Percentiles rank a stretch among this genome's conserved stretches.
Evolutionary conservation across 2,888 invertebrate species (phyloP).

Genomic region (Brachycybe producta): DNA sequence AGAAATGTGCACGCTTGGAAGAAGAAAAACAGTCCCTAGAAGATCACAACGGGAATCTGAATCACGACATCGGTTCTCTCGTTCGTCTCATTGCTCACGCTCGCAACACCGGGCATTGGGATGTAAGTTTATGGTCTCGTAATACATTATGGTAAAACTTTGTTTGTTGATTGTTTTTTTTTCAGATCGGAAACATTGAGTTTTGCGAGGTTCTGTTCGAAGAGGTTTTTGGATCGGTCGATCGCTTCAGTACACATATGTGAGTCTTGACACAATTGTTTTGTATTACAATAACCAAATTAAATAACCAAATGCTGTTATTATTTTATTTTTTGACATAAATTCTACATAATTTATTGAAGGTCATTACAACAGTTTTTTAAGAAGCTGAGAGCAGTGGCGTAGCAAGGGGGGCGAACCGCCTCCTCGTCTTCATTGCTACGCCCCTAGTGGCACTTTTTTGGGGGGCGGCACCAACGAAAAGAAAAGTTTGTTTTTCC

Average conservation of each 20-base stretch:
- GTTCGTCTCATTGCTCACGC: slow-evolving; percentile 10
- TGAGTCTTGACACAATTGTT: background rate
- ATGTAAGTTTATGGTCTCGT: slow-evolving; percentile 1
- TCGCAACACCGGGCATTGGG: slow-evolving; percentile 13
- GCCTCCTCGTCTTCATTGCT: too few relatives aligned
- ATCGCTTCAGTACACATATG: slow-evolving; percentile 1
- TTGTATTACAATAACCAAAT: too few relatives aligned
- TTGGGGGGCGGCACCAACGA: too few relatives aligned
- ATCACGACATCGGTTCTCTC: slow-evolving; percentile 9
- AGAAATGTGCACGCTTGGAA: background rate
- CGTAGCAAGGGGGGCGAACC: too few relatives aligned
- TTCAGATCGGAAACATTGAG: slow-evolving; percentile 15
- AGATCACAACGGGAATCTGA: slow-evolving; percentile 5
- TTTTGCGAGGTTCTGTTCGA: slow-evolving; percentile 16
- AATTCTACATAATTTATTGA: too few relatives aligned
- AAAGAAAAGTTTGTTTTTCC: too few relatives aligned
- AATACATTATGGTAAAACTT: background rate
- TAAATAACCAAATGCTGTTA: too few relatives aligned
- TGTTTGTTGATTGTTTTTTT: background rate
- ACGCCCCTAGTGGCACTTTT: too few relatives aligned
- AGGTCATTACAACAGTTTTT: too few relatives aligned
- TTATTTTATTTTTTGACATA: too few relatives aligned
- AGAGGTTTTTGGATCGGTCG: slow-evolving; percentile 11
- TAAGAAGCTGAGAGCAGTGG: too few relatives aligned
- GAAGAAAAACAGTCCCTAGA: background rate